Base-by-base conservation (phyloP, 2,797 vertebrate species). In the Poeciliopsis gracilis region DNA sequence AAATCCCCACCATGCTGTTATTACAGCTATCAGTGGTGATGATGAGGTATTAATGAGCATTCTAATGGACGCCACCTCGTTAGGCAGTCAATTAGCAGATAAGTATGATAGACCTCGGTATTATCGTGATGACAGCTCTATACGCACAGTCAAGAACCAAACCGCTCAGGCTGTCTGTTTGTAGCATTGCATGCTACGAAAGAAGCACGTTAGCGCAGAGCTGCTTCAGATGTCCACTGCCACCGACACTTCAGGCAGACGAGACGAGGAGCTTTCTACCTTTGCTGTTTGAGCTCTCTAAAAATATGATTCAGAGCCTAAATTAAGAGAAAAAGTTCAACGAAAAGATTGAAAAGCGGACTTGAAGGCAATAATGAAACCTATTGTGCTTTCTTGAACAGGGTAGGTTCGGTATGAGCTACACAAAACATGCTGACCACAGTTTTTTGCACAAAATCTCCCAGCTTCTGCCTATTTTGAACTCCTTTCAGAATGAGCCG, bases 51-150 rank as follows among this genome's bases (percentile, higher is more conserved):
- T 94, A 94, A 94, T 87, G 91, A 90, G 84, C 84, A 74, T 89
- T 87, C 83, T 90, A 91, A 92, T 82, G 83, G 92, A 88, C 30
- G 2, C 86, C 76, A 89, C 87, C 87, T 93, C 92, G 80, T 93
- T 93, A 91, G 81, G 87, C 90, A 92, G 87, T 91, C 89, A 93
- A 93, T 92, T 94, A 93, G 89, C 88, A 90, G 83, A 90, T 92
- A 88, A 92, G 92, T 91, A 92, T 90, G 91, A 93, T 87, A 81
- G 91, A 89, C 88, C 80, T 81, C 61, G 16, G 79, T 87, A 84
- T 90, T 84, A 89, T 88, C 80, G 77, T 90, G 83, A 90, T 86
- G 84, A 90, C 82, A 77, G 84, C 91, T 89, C 84, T 75, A 84
- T 89, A 80, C 79, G 71, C 80, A 41, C 67, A 85, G 79, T 84